Conservation (phyloP, 64 coral and sea anemone species). For the Anthopleura sola region DNA sequence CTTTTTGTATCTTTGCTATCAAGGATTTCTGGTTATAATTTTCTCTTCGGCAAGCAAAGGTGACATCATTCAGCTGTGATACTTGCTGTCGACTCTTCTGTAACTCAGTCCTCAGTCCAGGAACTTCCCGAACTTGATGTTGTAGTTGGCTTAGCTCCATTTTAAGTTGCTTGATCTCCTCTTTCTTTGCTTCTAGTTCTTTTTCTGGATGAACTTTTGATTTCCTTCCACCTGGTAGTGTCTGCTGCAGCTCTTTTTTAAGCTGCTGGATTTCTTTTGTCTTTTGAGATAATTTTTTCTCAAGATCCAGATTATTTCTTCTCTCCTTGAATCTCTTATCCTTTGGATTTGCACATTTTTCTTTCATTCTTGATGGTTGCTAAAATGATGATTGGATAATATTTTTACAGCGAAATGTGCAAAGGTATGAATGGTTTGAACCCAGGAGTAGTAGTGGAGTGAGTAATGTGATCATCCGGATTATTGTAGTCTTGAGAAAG, state of each 20-base stretch:
- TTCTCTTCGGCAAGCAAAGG: conserved; percentile 51
- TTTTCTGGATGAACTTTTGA: conserved; percentile 21
- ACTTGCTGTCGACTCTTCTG: conserved; percentile 62
- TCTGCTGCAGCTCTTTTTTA: not conserved
- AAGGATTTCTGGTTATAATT: conserved; percentile 32
- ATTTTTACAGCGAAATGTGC: not conserved
- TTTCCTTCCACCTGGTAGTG: not conserved
- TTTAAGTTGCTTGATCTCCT: conserved; percentile 44
- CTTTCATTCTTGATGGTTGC: not conserved
- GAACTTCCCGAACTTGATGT: conserved; percentile 62
- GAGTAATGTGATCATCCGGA: too few species aligned
- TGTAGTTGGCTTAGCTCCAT: conserved; percentile 57
- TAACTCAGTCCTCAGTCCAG: conserved; percentile 62
- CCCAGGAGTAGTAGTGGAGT: too few species aligned
- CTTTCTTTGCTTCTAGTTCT: conserved; percentile 65
- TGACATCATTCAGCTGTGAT: conserved; percentile 35
- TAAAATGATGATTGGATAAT: not conserved
- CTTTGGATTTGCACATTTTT: not conserved
- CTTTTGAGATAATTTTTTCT: not conserved
- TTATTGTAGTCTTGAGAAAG: too few species aligned
- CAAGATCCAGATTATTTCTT: not conserved
- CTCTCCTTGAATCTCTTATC: not conserved
- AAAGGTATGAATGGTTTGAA: not conserved
- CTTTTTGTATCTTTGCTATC: conserved; percentile 47
- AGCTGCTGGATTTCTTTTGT: conserved; percentile 12